Conservation (phyloP, 30 jellyfish, hydroid and myxozoan species). For the Catostylus mosaicus region DNA sequence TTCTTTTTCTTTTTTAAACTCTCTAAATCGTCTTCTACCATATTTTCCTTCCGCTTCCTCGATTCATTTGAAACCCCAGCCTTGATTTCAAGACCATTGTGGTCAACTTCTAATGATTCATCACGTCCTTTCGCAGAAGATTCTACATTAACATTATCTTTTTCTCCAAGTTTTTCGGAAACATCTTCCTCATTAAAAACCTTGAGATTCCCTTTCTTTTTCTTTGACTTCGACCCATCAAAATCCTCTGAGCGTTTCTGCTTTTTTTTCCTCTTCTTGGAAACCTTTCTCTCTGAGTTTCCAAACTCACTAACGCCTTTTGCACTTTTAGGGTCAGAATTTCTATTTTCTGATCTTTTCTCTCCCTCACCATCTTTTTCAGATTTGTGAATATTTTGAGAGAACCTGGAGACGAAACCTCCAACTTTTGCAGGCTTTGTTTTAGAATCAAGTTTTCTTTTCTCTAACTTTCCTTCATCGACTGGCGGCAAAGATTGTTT, state of each 20-base stretch:
- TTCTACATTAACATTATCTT: neutral
- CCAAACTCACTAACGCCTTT: neutral
- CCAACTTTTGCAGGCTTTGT: conserved; percentile 30
- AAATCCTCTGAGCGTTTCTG: neutral
- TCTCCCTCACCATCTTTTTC: neutral
- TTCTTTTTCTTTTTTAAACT: neutral
- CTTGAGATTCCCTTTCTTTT: neutral
- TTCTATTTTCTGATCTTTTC: neutral
- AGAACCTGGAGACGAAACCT: conserved; percentile 38
- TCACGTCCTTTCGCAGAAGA: no score
- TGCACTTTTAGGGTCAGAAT: neutral
- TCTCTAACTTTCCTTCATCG: neutral
- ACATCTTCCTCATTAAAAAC: neutral
- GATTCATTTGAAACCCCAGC: neutral
- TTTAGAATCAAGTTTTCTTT: neutral
- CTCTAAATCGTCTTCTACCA: neutral
- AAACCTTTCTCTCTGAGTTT: neutral
- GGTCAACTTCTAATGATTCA: no score
- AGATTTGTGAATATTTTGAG: neutral
- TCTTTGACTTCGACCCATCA: neutral
- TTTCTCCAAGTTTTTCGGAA: neutral
- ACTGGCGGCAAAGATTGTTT: neutral
- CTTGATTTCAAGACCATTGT: no score
- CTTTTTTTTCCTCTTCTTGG: conserved; percentile 11
- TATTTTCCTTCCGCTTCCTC: neutral